Conservation (phyloP, 2,888 invertebrate genomes). For the Euproctis similis region DNA sequence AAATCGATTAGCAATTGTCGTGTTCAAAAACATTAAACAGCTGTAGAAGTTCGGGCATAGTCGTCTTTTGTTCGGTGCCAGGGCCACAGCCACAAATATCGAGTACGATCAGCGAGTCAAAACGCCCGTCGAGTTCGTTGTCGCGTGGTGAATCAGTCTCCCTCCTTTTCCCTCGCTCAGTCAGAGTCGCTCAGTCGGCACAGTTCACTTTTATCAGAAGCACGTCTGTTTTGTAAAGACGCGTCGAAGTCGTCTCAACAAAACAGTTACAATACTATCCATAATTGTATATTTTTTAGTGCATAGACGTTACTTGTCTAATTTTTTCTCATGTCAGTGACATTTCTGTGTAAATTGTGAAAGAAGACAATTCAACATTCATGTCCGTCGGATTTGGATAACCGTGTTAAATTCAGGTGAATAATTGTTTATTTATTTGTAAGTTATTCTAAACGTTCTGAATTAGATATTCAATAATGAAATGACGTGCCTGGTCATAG, state of each 20-base stretch:
- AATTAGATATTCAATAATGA: too few species aligned
- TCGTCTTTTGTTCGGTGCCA: slow-evolving; percentile 54
- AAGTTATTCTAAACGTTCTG: neutral
- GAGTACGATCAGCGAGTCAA: slow-evolving; percentile 25
- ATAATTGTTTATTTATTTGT: slow-evolving; percentile 1
- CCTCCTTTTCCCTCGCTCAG: neutral
- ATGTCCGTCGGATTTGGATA: slow-evolving; percentile 30
- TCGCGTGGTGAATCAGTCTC: slow-evolving; percentile 36
- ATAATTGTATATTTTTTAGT: slow-evolving; percentile 35
- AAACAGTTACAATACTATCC: slow-evolving; percentile 29
- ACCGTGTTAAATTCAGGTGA: slow-evolving; percentile 28
- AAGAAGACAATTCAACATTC: slow-evolving; percentile 23
- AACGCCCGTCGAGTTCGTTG: slow-evolving; percentile 42
- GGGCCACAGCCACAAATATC: slow-evolving; percentile 28
- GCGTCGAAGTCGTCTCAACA: slow-evolving; percentile 19
- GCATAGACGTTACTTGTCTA: slow-evolving; percentile 24
- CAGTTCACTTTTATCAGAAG: too few species aligned
- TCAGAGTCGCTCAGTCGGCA: slow-evolving; percentile 22
- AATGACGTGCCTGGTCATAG: too few species aligned
- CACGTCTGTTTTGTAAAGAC: slow-evolving; percentile 16
- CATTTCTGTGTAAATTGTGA: slow-evolving; percentile 31
- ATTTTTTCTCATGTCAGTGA: slow-evolving; percentile 32
- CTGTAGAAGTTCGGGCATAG: slow-evolving; percentile 48
- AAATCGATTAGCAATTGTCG: slow-evolving; percentile 54
- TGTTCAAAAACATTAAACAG: slow-evolving; percentile 67